Evolutionary conservation across 2,113 vertebrate species (phyloP), one percentile per base, ranked within the genome.

Genomic region (Alligator sinensis): DNA sequence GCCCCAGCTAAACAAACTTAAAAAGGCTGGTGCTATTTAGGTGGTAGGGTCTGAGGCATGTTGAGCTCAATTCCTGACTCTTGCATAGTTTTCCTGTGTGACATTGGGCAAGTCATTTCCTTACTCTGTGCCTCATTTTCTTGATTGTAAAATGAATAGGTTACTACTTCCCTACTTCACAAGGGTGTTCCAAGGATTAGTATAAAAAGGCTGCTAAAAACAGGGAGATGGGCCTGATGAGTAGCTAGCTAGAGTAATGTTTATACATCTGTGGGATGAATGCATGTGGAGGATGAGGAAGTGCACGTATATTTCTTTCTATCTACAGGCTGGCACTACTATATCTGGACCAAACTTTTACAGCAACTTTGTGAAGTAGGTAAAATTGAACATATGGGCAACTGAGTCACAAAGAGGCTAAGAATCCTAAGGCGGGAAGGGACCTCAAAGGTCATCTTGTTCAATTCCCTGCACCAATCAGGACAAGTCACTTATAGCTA

Each of bases 31-130:
- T 1, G 25, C 11, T 24, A 4, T 16, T 34, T 34, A 5, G 1
- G n/a, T 19, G 28, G 24, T 86, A 72, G 12, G 9, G 7, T 57
- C 64, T 90, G 75, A 60, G 38, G 30, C 57, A 17, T 21, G 27
- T 38, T 19, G 18, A 3, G 14, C 68, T 66, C 10, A 58, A 21
- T 47, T 54, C 38, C 7, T 76, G 11, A n/a, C 12, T 68, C 13
- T 79, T 83, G 19, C 15, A 2, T 1, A 66, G 64, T 54, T 4
- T 34, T 9, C 18, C 21, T 21, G 57, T 54, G 79, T 30, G 70
- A 47, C 21, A 22, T 72, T 47, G 62, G 54, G 54, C 6, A 62
- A 4, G 34, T 7, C 7, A 0, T 0, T 19, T 27, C n/a, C 21
- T 12, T 14, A 57, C 11, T 27, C 15, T 16, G 5, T 8, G 4